Evolutionary conservation across 2,888 invertebrate species (phyloP), one percentile per base, ranked within the genome.

Genomic region (Chaetogeoica ovagalla): DNA sequence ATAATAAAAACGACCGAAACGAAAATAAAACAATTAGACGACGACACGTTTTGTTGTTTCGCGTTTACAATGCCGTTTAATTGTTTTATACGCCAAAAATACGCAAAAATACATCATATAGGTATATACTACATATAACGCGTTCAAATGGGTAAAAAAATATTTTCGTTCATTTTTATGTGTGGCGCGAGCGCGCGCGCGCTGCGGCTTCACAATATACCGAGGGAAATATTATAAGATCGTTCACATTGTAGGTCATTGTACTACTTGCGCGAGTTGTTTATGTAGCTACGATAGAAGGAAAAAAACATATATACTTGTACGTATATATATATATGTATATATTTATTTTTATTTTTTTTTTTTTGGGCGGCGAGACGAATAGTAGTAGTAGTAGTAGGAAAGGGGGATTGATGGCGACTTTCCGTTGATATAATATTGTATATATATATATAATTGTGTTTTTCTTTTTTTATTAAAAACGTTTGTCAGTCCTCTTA

Each of bases 161-260:
- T 39, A 39, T 74, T 74, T 74, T 57, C 19, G 63, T 74, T 55
- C 65, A n/a, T n/a, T 74, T 55, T 39, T 37, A 7, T 60, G 17
- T 43, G 60, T 17, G n/a, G n/a, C n/a, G n/a, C n/a, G n/a, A n/a
- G 59, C 8, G 57, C 7, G 37, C 30, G 9, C 39, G 43, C 43
- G 17, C 19, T 19, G 63, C n/a, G 37, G 19, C 70, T 39, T 57
- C 37, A 30, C 4, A 30, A 30, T 30, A 30, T 2, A 21, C 59
- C n/a, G 23, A 68, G n/a, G 66, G 43, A 74, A 75, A 75, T 13
- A 48, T 48, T 13, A 48, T 75, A 75, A 30, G 59, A 75, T 57
- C 66, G 43, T 75, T 75, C 75, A 59, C 75, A 59, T 68, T 75
- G 66, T 75, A 75, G 75, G 75, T 75, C 75, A 75, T 59, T 75